phyloP scores from a whole-genome alignment of 2,888 invertebrate species.

The Parapristionchus giblindavisi region DNA sequence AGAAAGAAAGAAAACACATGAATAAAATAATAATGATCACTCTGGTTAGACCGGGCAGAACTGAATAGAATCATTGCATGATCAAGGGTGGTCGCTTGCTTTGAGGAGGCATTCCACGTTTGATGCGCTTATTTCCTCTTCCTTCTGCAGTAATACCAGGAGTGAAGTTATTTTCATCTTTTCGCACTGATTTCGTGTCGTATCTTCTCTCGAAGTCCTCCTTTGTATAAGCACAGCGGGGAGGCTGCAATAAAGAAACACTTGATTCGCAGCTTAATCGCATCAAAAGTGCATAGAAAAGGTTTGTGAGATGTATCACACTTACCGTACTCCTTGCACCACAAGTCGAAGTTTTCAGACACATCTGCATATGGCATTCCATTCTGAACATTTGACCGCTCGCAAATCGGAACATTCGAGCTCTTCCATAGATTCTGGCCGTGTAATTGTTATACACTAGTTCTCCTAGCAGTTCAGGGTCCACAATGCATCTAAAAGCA shows the following conservation, averaged over 20 bases:
- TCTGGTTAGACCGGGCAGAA: neutral
- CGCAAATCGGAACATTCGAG: slow-evolving; percentile 53
- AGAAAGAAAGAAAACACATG: neutral
- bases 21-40: neutral
- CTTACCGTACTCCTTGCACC: slow-evolving; percentile 26
- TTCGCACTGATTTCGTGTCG: slow-evolving; percentile 14
- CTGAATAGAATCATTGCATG: neutral
- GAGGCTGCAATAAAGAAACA: slow-evolving; percentile 57
- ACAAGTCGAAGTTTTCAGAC: slow-evolving; percentile 40
- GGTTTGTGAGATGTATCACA: neutral
- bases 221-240: slow-evolving; percentile 56
- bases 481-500: slow-evolving; percentile 51
- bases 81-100: slow-evolving; percentile 29
- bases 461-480: slow-evolving; percentile 56
- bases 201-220: slow-evolving; percentile 52
- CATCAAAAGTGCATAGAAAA: too few relatives aligned
- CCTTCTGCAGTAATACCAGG: slow-evolving; percentile 12
- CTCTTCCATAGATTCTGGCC: slow-evolving; percentile 49
- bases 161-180: slow-evolving; percentile 17
- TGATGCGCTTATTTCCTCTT: neutral
- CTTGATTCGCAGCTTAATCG: too few relatives aligned
- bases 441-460: slow-evolving; percentile 52
- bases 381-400: slow-evolving; percentile 53
- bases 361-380: slow-evolving; percentile 53
- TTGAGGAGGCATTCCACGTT: slow-evolving; percentile 36